phyloP scores from a whole-genome alignment of 2,113 vertebrate genomes.

The Phainopepla nitens region DNA sequence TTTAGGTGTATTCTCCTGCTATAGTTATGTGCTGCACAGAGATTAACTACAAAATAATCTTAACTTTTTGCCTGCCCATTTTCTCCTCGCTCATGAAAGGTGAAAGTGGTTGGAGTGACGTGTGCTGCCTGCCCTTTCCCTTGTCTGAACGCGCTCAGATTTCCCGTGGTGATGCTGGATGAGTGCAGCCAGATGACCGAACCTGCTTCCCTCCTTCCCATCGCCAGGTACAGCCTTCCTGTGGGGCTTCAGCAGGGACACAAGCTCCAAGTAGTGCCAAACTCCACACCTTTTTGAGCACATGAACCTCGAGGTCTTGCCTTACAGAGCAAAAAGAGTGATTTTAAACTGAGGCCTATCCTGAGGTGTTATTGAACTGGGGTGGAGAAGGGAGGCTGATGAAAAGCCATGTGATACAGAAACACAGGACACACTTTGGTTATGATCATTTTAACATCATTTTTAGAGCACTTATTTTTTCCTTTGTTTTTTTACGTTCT shows the following conservation, averaged over 20 bases:
- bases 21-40: background rate
- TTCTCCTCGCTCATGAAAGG: constrained; percentile 9
- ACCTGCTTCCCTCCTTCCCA: constrained; percentile 76
- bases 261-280: background rate
- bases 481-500: background rate
- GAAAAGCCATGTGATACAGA: background rate
- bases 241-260: background rate
- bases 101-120: constrained; percentile 75
- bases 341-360: background rate
- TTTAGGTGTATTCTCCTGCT: background rate
- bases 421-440: rapidly evolving
- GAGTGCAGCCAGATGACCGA: constrained; percentile 83
- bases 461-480: background rate
- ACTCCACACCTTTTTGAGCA: background rate
- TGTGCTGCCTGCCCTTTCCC: constrained; percentile 79
- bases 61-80: background rate
- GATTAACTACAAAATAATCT: background rate
- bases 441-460: background rate
- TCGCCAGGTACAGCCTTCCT: constrained; percentile 70
- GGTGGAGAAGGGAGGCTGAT: background rate
- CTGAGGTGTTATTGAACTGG: background rate
- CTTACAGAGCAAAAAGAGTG: background rate
- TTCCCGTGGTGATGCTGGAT: constrained; percentile 79
- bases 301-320: rapidly evolving
- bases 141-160: constrained; percentile 70